Evolutionary conservation across 2,888 invertebrate genomes (phyloP).

Genomic region (Yponomeuta cagnagella): DNA sequence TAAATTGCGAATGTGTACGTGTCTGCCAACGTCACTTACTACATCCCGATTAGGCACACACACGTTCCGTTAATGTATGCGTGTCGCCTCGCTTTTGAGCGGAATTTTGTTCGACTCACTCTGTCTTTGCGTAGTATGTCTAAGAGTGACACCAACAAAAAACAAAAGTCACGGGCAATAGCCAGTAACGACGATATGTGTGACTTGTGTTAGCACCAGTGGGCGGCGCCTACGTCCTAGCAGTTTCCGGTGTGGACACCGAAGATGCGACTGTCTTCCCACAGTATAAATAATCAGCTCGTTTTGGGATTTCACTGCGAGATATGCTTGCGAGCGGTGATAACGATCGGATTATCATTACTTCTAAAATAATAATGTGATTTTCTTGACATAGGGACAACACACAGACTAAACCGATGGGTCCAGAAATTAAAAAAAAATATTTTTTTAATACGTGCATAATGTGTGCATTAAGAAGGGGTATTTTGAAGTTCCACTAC

Average conservation of each 20-base stretch:
- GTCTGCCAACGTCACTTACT: too few species aligned
- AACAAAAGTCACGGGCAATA: constrained; percentile 30
- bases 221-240: constrained; percentile 63
- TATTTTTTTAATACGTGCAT: too few species aligned
- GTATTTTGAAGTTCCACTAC: too few species aligned
- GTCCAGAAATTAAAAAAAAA: too few species aligned
- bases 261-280: constrained; percentile 44
- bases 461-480: too few species aligned
- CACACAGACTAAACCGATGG: too few species aligned
- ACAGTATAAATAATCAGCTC: constrained; percentile 25
- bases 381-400: too few species aligned
- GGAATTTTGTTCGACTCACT: not conserved
- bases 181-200: constrained; percentile 39
- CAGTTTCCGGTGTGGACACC: constrained; percentile 54
- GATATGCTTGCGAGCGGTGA: not conserved
- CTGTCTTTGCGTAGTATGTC: not conserved
- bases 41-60: too few species aligned
- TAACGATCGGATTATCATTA: not conserved
- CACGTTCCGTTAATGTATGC: too few species aligned
- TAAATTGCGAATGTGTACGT: too few species aligned
- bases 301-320: not conserved
- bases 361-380: too few species aligned
- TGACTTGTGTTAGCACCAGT: constrained; percentile 51
- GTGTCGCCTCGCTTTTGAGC: too few species aligned
- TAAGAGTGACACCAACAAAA: not conserved